Base-by-base conservation (phyloP, 1,140 invertebrate genomes). In the Halotydeus destructor region DNA sequence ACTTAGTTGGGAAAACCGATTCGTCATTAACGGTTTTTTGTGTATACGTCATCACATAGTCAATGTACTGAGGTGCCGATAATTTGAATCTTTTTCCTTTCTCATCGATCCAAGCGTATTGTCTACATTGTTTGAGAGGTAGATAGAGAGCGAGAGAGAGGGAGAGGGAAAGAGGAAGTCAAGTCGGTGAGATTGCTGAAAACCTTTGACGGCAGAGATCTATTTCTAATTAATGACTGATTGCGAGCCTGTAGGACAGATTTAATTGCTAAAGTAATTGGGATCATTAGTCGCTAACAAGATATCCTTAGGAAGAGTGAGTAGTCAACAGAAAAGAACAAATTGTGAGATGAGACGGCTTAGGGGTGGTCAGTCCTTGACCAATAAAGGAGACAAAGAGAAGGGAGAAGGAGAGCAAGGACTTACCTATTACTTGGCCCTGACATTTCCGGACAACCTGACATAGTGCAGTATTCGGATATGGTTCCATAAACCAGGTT, bases 81-180 rank as follows among this genome's bases (percentile, higher is more conserved):
- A 93, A 79, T 63, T 85, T 81, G 36, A 76, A 82, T 65, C 94
- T 94, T 68, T 96, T 96, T 35, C 89, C 88, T 65, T 89, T 91
- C 61, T 96, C 88, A 66, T 97, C 89, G 66, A 86, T 82, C 89
- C 88, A 97, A 55, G 85, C 71, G 71, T 93, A 97, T 57, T 80
- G 79, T 68, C 86, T 88, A 53, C 34, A 56, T 55, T 25, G 1
- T 25, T 19, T 38, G 33, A 38, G 37, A 41, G 11, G 23, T 36
- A 26, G 8, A 23, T 11, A 23, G 32, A 19, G 5, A 43, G 16
- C 12, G n/a, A 23, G 25, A 28, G n/a, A 23, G 1, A 8, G 25
- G 37, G 5, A 40, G n/a, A 14, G 28, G 9, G 22, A 14, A 26
- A 41, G 25, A 48, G 37, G n/a, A 49, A 23, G 11, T 36, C 3